phyloP scores from a whole-genome alignment of 2,113 vertebrate species.

The Tylochromis polylepis region DNA sequence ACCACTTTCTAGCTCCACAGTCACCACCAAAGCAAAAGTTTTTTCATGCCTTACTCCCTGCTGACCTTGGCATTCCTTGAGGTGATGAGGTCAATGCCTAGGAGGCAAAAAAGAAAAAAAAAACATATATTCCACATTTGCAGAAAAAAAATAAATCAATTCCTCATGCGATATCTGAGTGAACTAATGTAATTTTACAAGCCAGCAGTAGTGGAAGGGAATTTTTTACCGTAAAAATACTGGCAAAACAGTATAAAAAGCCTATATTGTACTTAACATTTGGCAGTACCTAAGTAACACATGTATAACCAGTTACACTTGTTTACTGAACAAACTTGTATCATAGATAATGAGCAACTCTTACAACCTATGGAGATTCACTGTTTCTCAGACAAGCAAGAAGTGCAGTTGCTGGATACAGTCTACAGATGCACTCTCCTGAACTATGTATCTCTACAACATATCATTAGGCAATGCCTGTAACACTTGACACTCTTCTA shows the following conservation, averaged over 20 bases:
- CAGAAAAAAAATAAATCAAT: neutral
- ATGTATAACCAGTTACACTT: neutral
- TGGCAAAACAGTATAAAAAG: neutral
- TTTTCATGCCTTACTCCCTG: neutral
- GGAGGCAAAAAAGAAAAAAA: neutral
- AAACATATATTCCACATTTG: neutral
- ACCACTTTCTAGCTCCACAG: neutral
- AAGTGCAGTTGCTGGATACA: neutral
- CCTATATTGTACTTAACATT: neutral
- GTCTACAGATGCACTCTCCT: neutral
- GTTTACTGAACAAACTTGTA: neutral
- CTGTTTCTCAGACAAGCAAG: neutral
- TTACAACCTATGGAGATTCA: neutral
- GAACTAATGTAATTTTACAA: neutral
- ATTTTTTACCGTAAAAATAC: neutral
- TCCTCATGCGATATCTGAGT: neutral
- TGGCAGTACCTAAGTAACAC: neutral
- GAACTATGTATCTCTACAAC: neutral
- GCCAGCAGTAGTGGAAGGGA: neutral
- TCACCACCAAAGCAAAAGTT: neutral
- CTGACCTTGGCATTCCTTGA: neutral
- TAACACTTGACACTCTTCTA: neutral
- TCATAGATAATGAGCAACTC: fast-evolving
- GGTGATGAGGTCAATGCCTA: neutral
- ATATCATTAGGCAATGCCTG: neutral